Base-by-base conservation (phyloP, 1,140 invertebrate species). In the Tribolium castaneum region DNA sequence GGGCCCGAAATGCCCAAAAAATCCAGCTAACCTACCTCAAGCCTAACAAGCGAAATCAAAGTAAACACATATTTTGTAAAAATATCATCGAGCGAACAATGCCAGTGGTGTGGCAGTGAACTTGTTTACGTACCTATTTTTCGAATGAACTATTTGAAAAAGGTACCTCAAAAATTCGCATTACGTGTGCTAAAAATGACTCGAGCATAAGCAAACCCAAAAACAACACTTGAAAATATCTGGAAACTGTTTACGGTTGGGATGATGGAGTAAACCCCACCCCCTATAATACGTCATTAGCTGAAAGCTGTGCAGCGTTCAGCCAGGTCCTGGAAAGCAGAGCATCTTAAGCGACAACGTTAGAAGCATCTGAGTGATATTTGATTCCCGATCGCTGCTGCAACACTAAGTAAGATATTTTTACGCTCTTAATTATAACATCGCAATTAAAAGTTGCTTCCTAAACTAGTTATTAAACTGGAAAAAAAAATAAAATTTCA, bases 171-270 rank as follows among this genome's bases (percentile, higher is more conserved):
- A 66, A 62, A 35, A 66, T 12, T 14, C 12, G 59, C 10, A 34
- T 12, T n/a, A 2, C 59, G 25, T 12, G 30, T 12, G 25, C 59
- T 66, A 66, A 66, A 66, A 66, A 66, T 66, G 59, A 34, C 34
- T 35, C 30, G 59, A 66, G 59, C 59, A 66, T 66, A 30, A 66
- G 30, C 25, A 34, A 35, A 34, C 59, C 30, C 30, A 66, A 34
- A 45, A 66, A 66, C 59, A 59, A 59, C 54, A 70, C 35, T 52
- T 72, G 71, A 25, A 73, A 73, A 54, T 73, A 73, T 73, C 71
- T 51, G 71, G 71, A 54, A 52, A 73, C 71, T 52, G 71, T 73
- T 73, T 73, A 73, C 71, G 71, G 71, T 54, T 73, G 13, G 71
- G 13, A 73, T 73, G 71, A 54, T 52, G 70, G 70, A 54, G 71